Percentiles rank a stretch among this genome's conserved stretches.
These are phyloP conservation scores for Anticlea derivata DNA, from an alignment of 2,888 invertebrate species.

Conservation along the genomic window DNA sequence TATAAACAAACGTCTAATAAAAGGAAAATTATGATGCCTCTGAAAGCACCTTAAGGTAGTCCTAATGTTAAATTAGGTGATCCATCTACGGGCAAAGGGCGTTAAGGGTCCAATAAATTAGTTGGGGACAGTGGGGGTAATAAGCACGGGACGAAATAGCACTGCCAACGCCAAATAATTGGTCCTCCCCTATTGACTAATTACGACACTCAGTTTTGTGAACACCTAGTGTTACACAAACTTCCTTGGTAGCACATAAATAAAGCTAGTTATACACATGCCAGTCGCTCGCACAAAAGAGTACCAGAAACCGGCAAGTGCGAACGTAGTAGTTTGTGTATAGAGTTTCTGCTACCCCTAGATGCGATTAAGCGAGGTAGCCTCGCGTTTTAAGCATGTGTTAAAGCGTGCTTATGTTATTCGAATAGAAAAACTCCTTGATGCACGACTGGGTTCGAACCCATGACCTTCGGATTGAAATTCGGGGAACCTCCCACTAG, in stretches of 20 bases:
- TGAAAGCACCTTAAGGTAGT: slow-evolving; percentile 53
- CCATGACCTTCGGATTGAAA: no score
- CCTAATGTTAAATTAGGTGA: slow-evolving; percentile 81
- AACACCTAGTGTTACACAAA: slow-evolving; percentile 36
- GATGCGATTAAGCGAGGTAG: no score
- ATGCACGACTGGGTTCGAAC: no score
- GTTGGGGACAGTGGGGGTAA: slow-evolving; percentile 79
- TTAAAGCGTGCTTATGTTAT: no score
- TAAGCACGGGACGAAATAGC: slow-evolving; percentile 75
- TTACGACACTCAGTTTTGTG: slow-evolving; percentile 70
- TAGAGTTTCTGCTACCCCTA: no score
- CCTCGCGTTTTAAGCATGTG: no score
- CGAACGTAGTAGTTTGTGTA: no score
- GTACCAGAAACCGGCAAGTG: no score
- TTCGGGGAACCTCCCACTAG: no score
- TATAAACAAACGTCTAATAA: slow-evolving; percentile 25
- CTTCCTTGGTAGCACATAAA: not conserved
- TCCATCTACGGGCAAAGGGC: slow-evolving; percentile 75
- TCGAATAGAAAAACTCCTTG: no score
- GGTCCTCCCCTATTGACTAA: slow-evolving; percentile 78
- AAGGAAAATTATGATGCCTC: slow-evolving; percentile 58
- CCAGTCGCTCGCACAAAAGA: no score
- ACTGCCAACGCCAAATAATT: slow-evolving; percentile 72
- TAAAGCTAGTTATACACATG: no score
- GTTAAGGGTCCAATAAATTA: slow-evolving; percentile 79